Base-by-base conservation (phyloP, 1,140 invertebrate species). In the Mamestra configurata region DNA sequence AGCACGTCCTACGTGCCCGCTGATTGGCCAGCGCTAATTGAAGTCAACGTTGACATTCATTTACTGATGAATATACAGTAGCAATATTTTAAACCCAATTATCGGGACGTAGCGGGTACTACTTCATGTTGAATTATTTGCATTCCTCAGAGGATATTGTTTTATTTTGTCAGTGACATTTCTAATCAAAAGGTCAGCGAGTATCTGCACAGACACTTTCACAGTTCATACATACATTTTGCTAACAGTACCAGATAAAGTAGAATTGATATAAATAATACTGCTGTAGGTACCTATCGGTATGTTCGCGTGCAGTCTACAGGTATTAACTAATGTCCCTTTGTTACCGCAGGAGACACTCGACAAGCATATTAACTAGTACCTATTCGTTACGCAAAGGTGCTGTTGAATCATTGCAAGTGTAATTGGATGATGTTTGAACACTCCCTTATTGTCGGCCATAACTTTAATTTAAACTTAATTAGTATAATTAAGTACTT, bases 311-410 rank as follows among this genome's bases (percentile, higher is more conserved):
- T 31, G 27, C 20, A 24, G 35, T 24, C 51, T 46, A 49, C 73
- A 64, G 22, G 73, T 75, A 66, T 75, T 59, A 53, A 77, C 40
- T 18, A 70, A 80, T 72, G 75, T 79, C 18, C 27, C 64, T 77
- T 72, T 53, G 77, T 79, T 72, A 78, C 71, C 49, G 70, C 78
- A 82, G 64, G 46, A 51, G 79, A 76, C 77, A 82, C 79, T 55
- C 64, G 78, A 76, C 40, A 46, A 80, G 84, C 79, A 83, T 85
- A 83, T 68, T 81, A 85, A 85, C 64, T 70, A 77, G 78, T 59
- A 46, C 43, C 13, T 46, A 59, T 79, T 79, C 49, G 77, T 82
- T 80, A 79, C 53, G 78, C 71, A 84, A 84, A 77, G 75, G 27
- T 76, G 66, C 43, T 66, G 49, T 76, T 78, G 53, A 82, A 66